Conservation (phyloP, 2,888 invertebrate genomes). For the Diadegma fenestrale region DNA sequence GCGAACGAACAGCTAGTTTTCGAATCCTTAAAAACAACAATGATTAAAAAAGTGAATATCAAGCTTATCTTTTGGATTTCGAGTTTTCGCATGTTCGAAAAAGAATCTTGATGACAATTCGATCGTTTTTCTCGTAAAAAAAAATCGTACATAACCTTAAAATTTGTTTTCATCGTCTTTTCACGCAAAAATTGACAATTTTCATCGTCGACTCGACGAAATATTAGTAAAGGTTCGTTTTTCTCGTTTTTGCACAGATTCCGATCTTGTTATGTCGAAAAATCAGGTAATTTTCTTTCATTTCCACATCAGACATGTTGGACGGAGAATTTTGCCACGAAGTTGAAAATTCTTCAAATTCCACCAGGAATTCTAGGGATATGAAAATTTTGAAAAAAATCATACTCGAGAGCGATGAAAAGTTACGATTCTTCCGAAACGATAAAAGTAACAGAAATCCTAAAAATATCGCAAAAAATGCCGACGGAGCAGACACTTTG, state of each 20-base stretch:
- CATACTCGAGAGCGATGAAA: constrained; percentile 16
- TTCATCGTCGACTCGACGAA: not conserved
- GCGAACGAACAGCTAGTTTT: not conserved
- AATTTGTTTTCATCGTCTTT: not conserved
- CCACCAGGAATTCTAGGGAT: constrained; percentile 49
- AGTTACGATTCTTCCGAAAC: not conserved
- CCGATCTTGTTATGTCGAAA: constrained; percentile 16
- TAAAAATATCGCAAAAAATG: not conserved
- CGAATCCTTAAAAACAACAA: not conserved
- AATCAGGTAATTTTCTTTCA: not conserved
- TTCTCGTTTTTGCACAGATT: not conserved
- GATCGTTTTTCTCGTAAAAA: not conserved
- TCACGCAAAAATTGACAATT: not conserved
- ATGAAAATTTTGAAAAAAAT: not conserved
- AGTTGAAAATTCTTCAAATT: constrained; percentile 54
- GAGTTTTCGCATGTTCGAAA: not conserved
- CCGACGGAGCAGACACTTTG: not conserved
- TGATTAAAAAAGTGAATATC: not conserved
- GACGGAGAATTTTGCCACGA: constrained; percentile 43
- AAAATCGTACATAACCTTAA: not conserved
- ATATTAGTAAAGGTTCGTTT: not conserved
- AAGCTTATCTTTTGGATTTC: not conserved
- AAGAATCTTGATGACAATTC: not conserved
- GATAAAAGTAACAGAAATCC: not conserved
- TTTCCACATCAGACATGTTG: constrained; percentile 5